Conservation (phyloP, 2,797 vertebrate species). For the Nasua narica region DNA sequence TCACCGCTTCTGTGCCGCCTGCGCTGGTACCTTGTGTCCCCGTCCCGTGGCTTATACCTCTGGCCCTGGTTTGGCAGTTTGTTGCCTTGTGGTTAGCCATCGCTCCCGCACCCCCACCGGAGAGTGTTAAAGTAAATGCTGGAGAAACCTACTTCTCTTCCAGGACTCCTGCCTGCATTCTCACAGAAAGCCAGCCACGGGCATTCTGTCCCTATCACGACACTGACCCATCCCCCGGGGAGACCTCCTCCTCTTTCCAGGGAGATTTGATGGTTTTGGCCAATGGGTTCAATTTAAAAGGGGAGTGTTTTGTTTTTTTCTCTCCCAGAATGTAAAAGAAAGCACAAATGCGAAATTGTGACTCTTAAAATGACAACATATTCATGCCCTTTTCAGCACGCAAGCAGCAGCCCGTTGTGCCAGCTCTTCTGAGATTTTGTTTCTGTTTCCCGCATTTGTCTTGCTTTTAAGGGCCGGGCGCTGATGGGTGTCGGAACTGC, state of each 20-base stretch:
- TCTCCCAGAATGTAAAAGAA: neutral
- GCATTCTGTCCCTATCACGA: neutral
- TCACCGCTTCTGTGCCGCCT: slow-evolving; percentile 93
- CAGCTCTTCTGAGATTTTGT: neutral
- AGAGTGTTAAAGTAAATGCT: neutral
- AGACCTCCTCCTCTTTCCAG: neutral
- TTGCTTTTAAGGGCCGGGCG: slow-evolving; percentile 89
- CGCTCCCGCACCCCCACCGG: neutral
- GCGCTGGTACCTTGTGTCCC: slow-evolving; percentile 88
- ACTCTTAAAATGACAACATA: neutral
- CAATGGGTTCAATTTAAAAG: neutral
- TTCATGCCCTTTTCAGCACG: neutral
- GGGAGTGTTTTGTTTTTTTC: too few relatives aligned
- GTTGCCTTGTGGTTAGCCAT: neutral
- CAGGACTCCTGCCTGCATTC: neutral
- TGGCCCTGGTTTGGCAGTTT: neutral
- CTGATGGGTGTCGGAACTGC: slow-evolving; percentile 94
- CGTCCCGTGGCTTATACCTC: neutral
- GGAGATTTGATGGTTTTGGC: neutral
- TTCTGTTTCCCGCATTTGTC: slow-evolving; percentile 56
- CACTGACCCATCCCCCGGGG: neutral
- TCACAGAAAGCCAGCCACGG: neutral
- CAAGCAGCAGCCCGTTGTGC: neutral
- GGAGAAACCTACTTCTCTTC: neutral
- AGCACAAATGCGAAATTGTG: neutral